A percentile compares a stretch with the other conserved stretches of the same genome.
phyloP scores from a whole-genome alignment of 2,797 vertebrate species.

The Molossus molossus region DNA sequence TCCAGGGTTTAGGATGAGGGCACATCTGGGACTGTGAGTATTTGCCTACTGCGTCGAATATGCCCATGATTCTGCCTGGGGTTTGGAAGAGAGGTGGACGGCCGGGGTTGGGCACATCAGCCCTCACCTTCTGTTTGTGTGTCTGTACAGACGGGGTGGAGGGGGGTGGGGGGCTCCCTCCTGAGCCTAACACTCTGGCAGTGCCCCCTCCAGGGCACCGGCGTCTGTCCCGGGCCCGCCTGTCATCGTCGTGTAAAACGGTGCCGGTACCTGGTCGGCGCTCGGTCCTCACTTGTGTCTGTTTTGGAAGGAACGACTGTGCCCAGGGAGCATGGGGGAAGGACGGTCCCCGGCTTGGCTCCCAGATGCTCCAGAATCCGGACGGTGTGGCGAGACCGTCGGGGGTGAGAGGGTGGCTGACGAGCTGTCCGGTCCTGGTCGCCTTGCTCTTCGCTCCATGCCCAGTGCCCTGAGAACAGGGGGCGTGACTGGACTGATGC shows the following conservation, averaged over 20 bases:
- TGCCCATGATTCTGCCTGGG: neutral
- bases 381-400: no score
- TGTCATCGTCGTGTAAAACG: no score
- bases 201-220: neutral
- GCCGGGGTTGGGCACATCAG: neutral
- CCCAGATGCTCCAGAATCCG: no score
- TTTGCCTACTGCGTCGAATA: neutral
- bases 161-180: neutral
- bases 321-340: no score
- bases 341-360: no score
- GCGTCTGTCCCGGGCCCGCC: neutral
- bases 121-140: neutral
- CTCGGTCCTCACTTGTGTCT: no score
- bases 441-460: no score
- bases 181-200: neutral
- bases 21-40: neutral
- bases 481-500: neutral
- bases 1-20: neutral
- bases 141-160: neutral
- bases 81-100: conserved; percentile 4
- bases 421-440: no score
- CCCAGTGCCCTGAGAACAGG: no score
- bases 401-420: no score
- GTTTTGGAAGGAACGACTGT: no score
- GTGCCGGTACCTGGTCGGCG: no score